Evolutionary conservation across 1,140 invertebrate genomes (phyloP).

Genomic region (Ectropis grisescens): DNA sequence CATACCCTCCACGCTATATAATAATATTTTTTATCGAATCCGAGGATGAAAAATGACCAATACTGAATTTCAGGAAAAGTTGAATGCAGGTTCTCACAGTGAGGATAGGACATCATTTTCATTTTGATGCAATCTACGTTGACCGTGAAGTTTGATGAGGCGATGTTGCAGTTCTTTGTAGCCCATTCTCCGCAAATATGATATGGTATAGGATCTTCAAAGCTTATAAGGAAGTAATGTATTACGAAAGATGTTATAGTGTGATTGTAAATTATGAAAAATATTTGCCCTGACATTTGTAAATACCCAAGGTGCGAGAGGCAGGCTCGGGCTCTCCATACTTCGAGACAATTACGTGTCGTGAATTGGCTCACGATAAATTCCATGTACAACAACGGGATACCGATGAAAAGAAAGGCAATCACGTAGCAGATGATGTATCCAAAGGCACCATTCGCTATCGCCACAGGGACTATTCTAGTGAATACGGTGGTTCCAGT

Average conservation of each 20-base stretch:
- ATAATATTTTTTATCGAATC: slow-evolving; percentile 6
- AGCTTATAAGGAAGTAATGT: slow-evolving; percentile 51
- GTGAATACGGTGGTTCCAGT: slow-evolving; percentile 11
- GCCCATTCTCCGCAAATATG: slow-evolving; percentile 41
- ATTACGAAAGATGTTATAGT: slow-evolving; percentile 25
- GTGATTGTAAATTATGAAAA: slow-evolving; percentile 35
- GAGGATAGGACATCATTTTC: slow-evolving; percentile 6
- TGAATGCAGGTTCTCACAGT: slow-evolving; percentile 27
- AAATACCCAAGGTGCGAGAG: slow-evolving; percentile 42
- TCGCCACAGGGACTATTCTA: slow-evolving; percentile 24
- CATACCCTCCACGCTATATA: slow-evolving; percentile 35
- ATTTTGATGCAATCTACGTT: slow-evolving; percentile 36
- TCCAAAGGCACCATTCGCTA: slow-evolving; percentile 24
- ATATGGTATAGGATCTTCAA: slow-evolving; percentile 43
- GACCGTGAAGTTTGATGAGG: slow-evolving; percentile 34
- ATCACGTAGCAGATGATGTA: slow-evolving; percentile 18
- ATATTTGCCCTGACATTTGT: slow-evolving; percentile 28
- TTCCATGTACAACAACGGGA: slow-evolving; percentile 76
- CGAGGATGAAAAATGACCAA: slow-evolving; percentile 27
- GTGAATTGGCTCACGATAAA: slow-evolving; percentile 76
- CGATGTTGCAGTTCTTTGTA: slow-evolving; percentile 29
- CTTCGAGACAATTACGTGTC: slow-evolving; percentile 72
- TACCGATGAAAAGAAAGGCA: slow-evolving; percentile 46
- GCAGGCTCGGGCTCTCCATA: slow-evolving; percentile 41
- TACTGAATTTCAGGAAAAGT: slow-evolving; percentile 54